Evolutionary conservation across 2,888 invertebrate species (phyloP).

Genomic region (Malthinus flaveolus): DNA sequence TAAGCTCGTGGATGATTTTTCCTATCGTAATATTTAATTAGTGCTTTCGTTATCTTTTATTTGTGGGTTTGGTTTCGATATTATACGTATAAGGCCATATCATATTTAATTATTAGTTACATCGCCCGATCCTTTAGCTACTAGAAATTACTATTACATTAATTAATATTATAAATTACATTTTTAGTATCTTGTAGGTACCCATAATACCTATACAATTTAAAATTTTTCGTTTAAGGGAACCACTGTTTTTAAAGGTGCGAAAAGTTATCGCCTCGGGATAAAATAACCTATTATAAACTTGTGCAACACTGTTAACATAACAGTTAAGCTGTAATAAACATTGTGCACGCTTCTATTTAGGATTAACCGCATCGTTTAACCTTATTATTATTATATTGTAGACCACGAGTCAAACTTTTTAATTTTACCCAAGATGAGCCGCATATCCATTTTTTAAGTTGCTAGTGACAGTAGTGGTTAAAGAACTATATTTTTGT

Average conservation of each 20-base stretch:
- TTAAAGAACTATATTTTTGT: too few species aligned
- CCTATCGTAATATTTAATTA: slow-evolving; percentile 30
- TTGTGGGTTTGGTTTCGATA: not conserved
- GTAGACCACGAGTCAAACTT: not conserved
- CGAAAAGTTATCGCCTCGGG: slow-evolving; percentile 20
- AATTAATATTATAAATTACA: not conserved
- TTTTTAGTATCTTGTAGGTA: slow-evolving; percentile 7
- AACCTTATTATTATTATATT: slow-evolving; percentile 23
- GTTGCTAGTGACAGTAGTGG: too few species aligned
- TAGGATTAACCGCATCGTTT: slow-evolving; percentile 23
- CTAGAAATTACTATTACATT: not conserved
- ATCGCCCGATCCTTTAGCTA: not conserved
- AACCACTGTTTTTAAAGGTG: slow-evolving; percentile 27
- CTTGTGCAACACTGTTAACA: slow-evolving; percentile 28
- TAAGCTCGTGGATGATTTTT: slow-evolving; percentile 27
- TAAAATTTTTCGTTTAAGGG: not conserved
- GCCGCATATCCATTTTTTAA: too few species aligned
- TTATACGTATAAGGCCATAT: not conserved
- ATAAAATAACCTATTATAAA: slow-evolving; percentile 25
- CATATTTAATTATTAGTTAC: too few species aligned
- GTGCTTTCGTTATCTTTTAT: slow-evolving; percentile 14
- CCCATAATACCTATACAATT: too few species aligned
- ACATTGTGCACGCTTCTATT: slow-evolving; percentile 27
- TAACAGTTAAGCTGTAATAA: slow-evolving; percentile 17
- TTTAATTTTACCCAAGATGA: too few species aligned